A percentile compares a stretch with the other conserved stretches of the same genome.
phyloP scores from a whole-genome alignment of 2,113 vertebrate species.

The Protomyctophum bolini region DNA sequence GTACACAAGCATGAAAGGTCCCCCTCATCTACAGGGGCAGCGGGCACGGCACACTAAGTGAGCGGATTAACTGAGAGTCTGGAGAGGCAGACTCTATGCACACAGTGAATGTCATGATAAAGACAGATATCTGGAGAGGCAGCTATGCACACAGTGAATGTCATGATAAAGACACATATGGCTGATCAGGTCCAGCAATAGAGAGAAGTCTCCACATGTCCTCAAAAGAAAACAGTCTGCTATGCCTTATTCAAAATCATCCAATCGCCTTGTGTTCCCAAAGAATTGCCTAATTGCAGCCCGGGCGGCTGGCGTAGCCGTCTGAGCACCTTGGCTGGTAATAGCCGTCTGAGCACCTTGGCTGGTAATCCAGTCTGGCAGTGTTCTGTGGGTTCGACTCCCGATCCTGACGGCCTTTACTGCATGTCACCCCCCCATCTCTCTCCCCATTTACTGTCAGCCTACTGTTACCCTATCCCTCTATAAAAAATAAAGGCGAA shows the following conservation, averaged over 20 bases:
- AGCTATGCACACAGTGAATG: slow-evolving; percentile 39
- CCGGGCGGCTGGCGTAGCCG: no score
- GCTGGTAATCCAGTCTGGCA: no score
- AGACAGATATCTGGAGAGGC: slow-evolving; percentile 43
- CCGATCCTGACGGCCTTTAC: no score
- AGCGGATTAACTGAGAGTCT: slow-evolving; percentile 43
- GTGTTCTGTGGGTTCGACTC: no score
- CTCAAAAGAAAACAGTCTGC: slow-evolving; percentile 13
- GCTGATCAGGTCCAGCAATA: slow-evolving; percentile 24
- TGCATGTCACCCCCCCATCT: no score
- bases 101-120: slow-evolving; percentile 50
- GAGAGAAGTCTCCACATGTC: slow-evolving; percentile 19
- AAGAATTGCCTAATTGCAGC: not conserved
- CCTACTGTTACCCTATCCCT: no score
- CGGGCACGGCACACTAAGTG: slow-evolving; percentile 21
- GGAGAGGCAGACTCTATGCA: slow-evolving; percentile 32
- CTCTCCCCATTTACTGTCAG: no score
- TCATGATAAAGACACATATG: slow-evolving; percentile 53
- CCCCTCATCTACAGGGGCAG: slow-evolving; percentile 50
- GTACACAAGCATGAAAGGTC: slow-evolving; percentile 58
- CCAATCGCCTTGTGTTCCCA: not conserved
- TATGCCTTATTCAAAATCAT: slow-evolving; percentile 1
- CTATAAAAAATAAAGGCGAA: no score
- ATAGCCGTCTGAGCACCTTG: no score
- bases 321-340: no score